Evolutionary conservation across 2,113 vertebrate genomes (phyloP).

Genomic region (Salminus brasiliensis): DNA sequence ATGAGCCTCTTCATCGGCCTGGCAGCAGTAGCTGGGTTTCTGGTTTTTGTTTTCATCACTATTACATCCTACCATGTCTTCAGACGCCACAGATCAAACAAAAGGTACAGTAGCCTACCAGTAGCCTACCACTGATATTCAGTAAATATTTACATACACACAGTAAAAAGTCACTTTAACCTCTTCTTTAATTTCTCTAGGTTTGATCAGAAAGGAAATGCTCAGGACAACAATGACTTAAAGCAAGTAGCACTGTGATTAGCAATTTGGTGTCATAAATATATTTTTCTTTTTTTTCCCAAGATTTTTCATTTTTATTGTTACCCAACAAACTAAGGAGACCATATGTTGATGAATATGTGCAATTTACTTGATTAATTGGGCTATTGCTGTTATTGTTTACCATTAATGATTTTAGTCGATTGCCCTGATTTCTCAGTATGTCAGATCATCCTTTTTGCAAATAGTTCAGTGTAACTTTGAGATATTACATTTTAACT

Average conservation of each 20-base stretch:
- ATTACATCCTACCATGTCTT: slow-evolving; percentile 33
- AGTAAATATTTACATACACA: background rate
- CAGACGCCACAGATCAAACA: slow-evolving; percentile 23
- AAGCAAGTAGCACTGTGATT: slow-evolving; percentile 33
- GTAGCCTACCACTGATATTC: too few species aligned
- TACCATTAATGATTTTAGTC: background rate
- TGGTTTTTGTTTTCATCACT: slow-evolving; percentile 54
- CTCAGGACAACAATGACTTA: background rate
- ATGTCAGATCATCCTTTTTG: background rate
- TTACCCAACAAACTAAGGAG: background rate
- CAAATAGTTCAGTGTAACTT: background rate
- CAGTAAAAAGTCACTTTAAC: background rate
- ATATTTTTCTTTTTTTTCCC: too few species aligned
- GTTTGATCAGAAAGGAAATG: background rate
- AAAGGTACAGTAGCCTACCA: slow-evolving; percentile 26
- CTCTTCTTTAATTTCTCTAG: slow-evolving; percentile 15
- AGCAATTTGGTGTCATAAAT: background rate
- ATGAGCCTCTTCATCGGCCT: slow-evolving; percentile 42
- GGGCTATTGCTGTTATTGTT: background rate
- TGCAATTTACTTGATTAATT: background rate
- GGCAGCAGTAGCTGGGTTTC: slow-evolving; percentile 49
- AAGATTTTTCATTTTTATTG: background rate
- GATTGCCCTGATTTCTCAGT: background rate
- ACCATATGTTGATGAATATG: background rate
- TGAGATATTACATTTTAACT: background rate